A percentile compares a stretch with the other conserved stretches of the same genome.
Conservation (phyloP, 2,888 invertebrate species). For the Lepas anatifera region DNA sequence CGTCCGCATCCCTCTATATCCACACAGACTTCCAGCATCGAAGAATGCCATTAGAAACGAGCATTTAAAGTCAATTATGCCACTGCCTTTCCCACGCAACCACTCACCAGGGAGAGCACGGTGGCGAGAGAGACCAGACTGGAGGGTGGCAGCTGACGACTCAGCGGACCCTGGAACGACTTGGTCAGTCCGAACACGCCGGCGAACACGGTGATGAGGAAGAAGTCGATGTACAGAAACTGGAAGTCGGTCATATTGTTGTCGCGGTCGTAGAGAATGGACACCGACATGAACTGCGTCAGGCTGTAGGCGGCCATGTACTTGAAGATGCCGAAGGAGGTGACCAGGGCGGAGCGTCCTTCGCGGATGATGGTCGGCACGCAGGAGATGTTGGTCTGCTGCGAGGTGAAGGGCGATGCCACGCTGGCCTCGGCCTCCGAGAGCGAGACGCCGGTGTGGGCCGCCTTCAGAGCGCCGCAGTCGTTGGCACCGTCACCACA, state of each 20-base stretch:
- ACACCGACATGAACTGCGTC: slow-evolving; percentile 56
- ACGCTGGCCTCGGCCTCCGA: slow-evolving; percentile 46
- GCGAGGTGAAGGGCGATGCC: slow-evolving; percentile 45
- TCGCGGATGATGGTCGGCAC: slow-evolving; percentile 31
- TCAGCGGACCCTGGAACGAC: slow-evolving; percentile 24
- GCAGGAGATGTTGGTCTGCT: slow-evolving; percentile 34
- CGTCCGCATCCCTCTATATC: no score
- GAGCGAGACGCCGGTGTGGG: slow-evolving; percentile 40
- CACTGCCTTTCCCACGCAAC: no score
- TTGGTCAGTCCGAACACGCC: slow-evolving; percentile 31
- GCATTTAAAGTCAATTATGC: no score
- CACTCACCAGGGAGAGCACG: slow-evolving; percentile 56
- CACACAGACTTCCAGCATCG: no score
- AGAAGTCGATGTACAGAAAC: slow-evolving; percentile 38
- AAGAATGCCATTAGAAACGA: no score
- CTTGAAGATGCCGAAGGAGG: slow-evolving; percentile 80
- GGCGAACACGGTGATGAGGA: slow-evolving; percentile 36
- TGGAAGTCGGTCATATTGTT: slow-evolving; percentile 37
- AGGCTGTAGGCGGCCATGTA: slow-evolving; percentile 83
- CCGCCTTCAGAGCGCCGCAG: slow-evolving; percentile 37
- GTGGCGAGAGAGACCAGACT: slow-evolving; percentile 54
- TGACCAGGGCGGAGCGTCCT: slow-evolving; percentile 62
- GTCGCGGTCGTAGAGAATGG: slow-evolving; percentile 40
- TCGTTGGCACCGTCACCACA: slow-evolving; percentile 39
- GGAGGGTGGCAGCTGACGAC: slow-evolving; percentile 20